These are phyloP conservation scores for Uria aalge DNA, from an alignment of 2,113 vertebrate genomes.

Conservation along the genomic window DNA sequence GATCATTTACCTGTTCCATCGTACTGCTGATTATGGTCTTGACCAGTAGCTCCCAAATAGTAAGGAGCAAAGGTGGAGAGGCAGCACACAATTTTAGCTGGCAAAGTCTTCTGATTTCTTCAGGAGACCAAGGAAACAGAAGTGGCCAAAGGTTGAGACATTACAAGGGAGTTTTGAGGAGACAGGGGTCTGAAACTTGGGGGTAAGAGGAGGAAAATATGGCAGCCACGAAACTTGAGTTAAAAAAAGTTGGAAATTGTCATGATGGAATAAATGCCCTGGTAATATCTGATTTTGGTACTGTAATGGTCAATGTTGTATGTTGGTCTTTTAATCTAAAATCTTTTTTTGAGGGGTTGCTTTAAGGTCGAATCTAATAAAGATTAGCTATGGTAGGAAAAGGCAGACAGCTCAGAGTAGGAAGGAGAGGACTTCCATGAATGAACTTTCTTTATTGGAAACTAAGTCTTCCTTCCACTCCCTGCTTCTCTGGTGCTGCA, in stretches of 20 bases:
- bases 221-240: neutral
- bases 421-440: neutral
- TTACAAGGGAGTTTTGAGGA: neutral
- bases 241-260: neutral
- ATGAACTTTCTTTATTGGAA: neutral
- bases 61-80: neutral
- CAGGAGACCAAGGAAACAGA: neutral
- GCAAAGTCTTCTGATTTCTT: neutral
- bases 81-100: neutral
- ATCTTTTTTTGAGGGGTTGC: neutral
- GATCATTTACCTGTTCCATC: neutral
- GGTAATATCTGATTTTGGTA: neutral
- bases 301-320: too few species aligned
- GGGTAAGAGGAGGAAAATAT: neutral
- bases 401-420: neutral
- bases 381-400: neutral
- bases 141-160: neutral
- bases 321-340: neutral
- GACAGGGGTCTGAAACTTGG: neutral
- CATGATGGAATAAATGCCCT: neutral
- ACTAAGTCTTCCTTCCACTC: neutral
- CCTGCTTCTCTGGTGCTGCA: neutral
- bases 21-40: neutral
- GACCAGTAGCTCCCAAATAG: neutral
- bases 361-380: neutral